A percentile compares a stretch with the other conserved stretches of the same genome.
Evolutionary conservation across 2,888 invertebrate genomes (phyloP).

Genomic region (Ophion ellenae): DNA sequence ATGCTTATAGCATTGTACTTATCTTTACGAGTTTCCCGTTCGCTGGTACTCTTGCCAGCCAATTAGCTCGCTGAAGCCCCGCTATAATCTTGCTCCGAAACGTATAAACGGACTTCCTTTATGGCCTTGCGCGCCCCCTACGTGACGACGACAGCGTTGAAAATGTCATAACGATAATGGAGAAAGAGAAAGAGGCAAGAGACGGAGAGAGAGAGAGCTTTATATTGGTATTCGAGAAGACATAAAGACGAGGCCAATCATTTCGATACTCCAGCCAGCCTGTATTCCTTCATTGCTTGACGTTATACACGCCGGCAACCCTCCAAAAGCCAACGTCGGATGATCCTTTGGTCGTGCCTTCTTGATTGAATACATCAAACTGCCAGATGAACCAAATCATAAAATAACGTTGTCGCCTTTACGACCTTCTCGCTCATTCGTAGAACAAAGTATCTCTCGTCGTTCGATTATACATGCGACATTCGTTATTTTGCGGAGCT

Average conservation of each 20-base stretch:
- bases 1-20: slow-evolving; percentile 45
- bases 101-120: slow-evolving; percentile 39
- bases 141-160: slow-evolving; percentile 4
- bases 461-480: neutral
- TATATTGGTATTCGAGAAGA: slow-evolving; percentile 24
- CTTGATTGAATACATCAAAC: slow-evolving; percentile 9
- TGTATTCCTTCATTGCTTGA: neutral
- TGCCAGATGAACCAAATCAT: slow-evolving; percentile 15
- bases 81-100: slow-evolving; percentile 48
- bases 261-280: neutral
- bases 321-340: neutral
- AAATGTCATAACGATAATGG: slow-evolving; percentile 40
- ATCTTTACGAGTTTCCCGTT: slow-evolving; percentile 54
- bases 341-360: neutral
- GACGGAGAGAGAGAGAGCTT: neutral
- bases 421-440: slow-evolving; percentile 5
- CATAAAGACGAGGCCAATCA: slow-evolving; percentile 32
- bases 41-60: slow-evolving; percentile 34
- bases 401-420: slow-evolving; percentile 26
- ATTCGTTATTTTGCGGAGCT: slow-evolving; percentile 16
- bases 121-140: slow-evolving; percentile 2
- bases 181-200: neutral
- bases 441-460: neutral
- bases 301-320: neutral
- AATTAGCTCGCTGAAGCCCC: slow-evolving; percentile 50